phyloP scores from a whole-genome alignment of 2,113 vertebrate genomes.

The Strix uralensis region DNA sequence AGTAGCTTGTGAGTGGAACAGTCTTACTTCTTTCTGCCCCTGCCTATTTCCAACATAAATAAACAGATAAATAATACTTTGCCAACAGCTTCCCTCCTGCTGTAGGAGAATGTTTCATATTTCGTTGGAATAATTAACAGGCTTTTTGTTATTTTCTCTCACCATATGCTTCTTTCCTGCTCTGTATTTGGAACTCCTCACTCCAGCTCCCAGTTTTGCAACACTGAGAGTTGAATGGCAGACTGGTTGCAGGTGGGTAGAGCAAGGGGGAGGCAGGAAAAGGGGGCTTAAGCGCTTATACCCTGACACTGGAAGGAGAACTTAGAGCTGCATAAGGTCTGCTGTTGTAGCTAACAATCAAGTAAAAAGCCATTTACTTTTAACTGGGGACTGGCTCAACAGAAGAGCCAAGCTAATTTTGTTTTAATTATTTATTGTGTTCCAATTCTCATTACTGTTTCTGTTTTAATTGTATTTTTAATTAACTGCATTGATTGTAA shows the following conservation, averaged over 20 bases:
- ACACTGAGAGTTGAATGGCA: neutral
- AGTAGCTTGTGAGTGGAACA: neutral
- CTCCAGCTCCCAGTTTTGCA: neutral
- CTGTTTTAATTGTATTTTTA: slow-evolving; percentile 60
- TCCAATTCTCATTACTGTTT: slow-evolving; percentile 29
- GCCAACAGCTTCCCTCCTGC: neutral
- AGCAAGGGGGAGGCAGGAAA: neutral
- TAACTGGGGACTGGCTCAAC: neutral
- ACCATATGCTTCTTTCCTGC: slow-evolving; percentile 10
- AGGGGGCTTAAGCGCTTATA: fast-evolving
- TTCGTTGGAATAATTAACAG: slow-evolving; percentile 15
- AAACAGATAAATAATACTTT: slow-evolving; percentile 42
- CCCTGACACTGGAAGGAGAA: neutral
- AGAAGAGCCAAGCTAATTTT: slow-evolving; percentile 33
- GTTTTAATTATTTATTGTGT: slow-evolving; percentile 55
- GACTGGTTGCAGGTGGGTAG: neutral
- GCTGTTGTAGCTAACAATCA: neutral
- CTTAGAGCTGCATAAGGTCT: neutral
- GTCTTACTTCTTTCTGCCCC: neutral
- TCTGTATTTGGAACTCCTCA: neutral
- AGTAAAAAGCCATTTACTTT: neutral
- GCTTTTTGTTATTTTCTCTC: slow-evolving; percentile 10
- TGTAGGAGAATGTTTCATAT: neutral
- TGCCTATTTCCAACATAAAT: neutral
- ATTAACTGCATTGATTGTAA: slow-evolving; percentile 54